These are phyloP conservation scores for Notospermus geniculatus DNA, from an alignment of 1,140 invertebrate species.

Conservation along the genomic window DNA sequence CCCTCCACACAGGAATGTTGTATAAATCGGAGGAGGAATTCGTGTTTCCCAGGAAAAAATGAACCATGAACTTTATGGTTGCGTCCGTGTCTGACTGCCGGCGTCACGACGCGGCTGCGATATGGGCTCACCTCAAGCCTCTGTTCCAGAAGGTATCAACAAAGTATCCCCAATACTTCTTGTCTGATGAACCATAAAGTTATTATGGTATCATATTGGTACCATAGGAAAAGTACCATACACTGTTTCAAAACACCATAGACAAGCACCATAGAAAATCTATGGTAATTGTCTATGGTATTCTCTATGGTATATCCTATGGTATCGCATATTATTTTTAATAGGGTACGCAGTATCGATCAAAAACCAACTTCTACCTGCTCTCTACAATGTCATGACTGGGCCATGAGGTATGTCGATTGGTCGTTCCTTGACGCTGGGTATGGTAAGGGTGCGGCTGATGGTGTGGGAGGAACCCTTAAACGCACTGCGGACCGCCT, in stretches of 20 bases:
- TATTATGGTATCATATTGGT: too few relatives aligned
- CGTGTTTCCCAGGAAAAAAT: too few relatives aligned
- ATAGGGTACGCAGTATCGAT: too few relatives aligned
- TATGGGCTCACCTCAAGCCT: constrained; percentile 15
- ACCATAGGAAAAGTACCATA: too few relatives aligned
- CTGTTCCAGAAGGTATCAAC: not conserved
- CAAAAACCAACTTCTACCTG: constrained; percentile 13
- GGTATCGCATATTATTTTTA: too few relatives aligned
- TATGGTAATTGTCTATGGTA: too few relatives aligned
- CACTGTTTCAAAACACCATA: too few relatives aligned
- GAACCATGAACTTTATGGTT: too few relatives aligned
- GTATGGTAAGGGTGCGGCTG: constrained; percentile 56
- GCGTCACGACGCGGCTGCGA: constrained; percentile 15
- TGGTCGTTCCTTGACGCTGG: constrained; percentile 54
- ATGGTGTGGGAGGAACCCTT: constrained; percentile 52
- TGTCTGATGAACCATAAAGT: too few relatives aligned
- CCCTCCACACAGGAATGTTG: too few relatives aligned
- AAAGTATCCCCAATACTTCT: constrained; percentile 5
- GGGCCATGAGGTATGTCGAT: constrained; percentile 18
- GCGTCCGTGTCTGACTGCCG: constrained; percentile 10
- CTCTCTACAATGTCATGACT: constrained; percentile 7
- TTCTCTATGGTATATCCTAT: too few relatives aligned
- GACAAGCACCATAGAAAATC: too few relatives aligned
- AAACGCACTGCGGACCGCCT: constrained; percentile 47
- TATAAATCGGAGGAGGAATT: not conserved